Evolutionary conservation across 2,888 invertebrate genomes (phyloP), one percentile per base, ranked within the genome.

Genomic region (Dimorphilus gyrociliatus): DNA sequence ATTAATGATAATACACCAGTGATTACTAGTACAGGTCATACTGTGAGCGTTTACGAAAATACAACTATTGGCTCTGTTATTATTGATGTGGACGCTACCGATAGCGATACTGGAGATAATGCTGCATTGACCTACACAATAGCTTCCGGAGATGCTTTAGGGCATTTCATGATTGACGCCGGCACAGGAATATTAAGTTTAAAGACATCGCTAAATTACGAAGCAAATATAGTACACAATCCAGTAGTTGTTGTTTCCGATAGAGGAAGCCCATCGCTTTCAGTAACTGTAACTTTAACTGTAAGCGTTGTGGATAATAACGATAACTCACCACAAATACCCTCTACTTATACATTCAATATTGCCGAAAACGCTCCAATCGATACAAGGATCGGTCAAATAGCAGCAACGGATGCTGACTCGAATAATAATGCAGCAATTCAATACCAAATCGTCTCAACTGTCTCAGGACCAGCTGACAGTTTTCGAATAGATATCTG

Each of bases 291-390:
- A 4, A 15, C 15, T 5, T n/a, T 27, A 4, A 15, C 27, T 4
- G 10, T 27, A n/a, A 27, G 17, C 13, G 17, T 27, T 15, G 27
- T 13, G n/a, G 27, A 27, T 27, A n/a, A 16, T 18, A 27, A 27
- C 17, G 27, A 27, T 12, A 27, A 27, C 14, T 5, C 6, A 4
- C 27, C 27, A 13, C n/a, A 8, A 4, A 16, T 27, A 8, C 4
- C 27, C 16, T n/a, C 13, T 8, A 10, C 12, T 27, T 27, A 13
- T 18, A n/a, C 16, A n/a, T 27, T 27, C 10, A n/a, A 27, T 13
- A n/a, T 27, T 4, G 27, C n/a, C 17, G 27, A 27, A 14, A 27
- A 27, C 17, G n/a, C 27, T 10, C 27, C 27, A 4, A n/a, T 27
- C 16, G 14, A 15, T 5, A 13, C 27, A 27, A n/a, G n/a, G 17